Percentiles rank a stretch among this genome's conserved stretches.
Conservation (phyloP, 2,888 invertebrate genomes). For the Amphipoea lucens region DNA sequence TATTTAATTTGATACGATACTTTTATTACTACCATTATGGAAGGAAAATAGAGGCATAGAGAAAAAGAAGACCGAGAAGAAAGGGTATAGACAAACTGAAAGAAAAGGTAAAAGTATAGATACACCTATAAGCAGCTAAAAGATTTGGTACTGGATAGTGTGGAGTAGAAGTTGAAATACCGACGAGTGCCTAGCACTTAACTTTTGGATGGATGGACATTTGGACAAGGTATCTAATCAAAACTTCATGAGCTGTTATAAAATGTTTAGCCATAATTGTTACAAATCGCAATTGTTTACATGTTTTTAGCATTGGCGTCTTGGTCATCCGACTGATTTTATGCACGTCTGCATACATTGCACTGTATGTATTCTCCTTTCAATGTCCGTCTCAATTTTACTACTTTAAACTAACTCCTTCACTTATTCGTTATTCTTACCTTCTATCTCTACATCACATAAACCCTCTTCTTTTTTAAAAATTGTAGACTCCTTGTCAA, state of each 20-base stretch:
- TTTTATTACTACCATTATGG: background rate
- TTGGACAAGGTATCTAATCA: background rate
- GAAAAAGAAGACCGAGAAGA: background rate
- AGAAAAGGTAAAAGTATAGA: background rate
- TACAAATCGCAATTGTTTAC: background rate
- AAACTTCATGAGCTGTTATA: background rate
- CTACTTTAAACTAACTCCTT: background rate
- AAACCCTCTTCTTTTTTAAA: background rate
- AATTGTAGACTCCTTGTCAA: background rate
- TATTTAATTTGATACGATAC: background rate
- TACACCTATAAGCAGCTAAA: background rate
- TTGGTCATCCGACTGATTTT: background rate
- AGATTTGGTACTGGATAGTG: background rate
- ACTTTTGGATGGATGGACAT: background rate
- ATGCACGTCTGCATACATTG: background rate
- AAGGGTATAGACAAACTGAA: background rate
- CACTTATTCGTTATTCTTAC: background rate
- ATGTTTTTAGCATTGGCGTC: background rate
- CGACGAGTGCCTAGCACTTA: background rate
- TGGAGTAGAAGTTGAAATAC: background rate
- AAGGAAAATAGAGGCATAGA: background rate
- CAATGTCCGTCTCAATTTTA: conserved; percentile 5
- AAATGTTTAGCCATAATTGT: background rate
- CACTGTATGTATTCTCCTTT: background rate
- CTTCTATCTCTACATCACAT: background rate